Base-by-base conservation (phyloP, 2,888 invertebrate species). In the Ophioninae sp. region DNA sequence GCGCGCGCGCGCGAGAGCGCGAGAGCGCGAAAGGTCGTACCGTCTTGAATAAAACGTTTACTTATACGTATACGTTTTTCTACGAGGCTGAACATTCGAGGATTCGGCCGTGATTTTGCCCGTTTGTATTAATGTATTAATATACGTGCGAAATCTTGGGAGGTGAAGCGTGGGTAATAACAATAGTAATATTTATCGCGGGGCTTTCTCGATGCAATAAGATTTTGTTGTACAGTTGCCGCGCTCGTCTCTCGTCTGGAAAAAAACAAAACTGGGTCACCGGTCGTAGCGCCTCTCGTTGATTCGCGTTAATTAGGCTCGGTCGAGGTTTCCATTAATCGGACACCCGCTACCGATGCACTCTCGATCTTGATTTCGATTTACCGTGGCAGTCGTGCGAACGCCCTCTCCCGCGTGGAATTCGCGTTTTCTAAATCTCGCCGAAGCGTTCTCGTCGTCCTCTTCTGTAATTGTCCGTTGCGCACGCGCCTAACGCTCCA, bases 351-450 rank as follows among this genome's bases (percentile, higher is more conserved):
- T 78, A 74, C 67, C 70, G 76, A 85, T 86, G 87, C 87, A 87
- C 87, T 88, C 88, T 88, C 86, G 86, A 87, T 88, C 88, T 88
- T 87, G 87, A 87, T 86, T 83, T 79, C 21, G 70, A 80, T 72
- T 57, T 41, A 39, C 67, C 64, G 13, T 65, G 17, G 50, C 6
- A 59, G 17, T 50, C 20, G 62, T 7, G 39, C 50, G 50, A 30
- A 21, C 7, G 10, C 41, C 62, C 37, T 50, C 50, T 77, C 61
- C 7, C 41, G 44, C n/a, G 21, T n/a, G n/a, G 70, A 79, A 79
- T 78, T 70, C 39, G 50, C 77, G 57, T 81, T 84, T 79, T 84
- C 84, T 70, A 84, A 81, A 81, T 84, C 73, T 82, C 83, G 64
- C 80, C 77, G 30, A 7, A 10, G 50, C 21, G 67, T 59, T 21